Evolutionary conservation across 2,797 vertebrate genomes (phyloP).

Genomic region (Eremophila alpestris): DNA sequence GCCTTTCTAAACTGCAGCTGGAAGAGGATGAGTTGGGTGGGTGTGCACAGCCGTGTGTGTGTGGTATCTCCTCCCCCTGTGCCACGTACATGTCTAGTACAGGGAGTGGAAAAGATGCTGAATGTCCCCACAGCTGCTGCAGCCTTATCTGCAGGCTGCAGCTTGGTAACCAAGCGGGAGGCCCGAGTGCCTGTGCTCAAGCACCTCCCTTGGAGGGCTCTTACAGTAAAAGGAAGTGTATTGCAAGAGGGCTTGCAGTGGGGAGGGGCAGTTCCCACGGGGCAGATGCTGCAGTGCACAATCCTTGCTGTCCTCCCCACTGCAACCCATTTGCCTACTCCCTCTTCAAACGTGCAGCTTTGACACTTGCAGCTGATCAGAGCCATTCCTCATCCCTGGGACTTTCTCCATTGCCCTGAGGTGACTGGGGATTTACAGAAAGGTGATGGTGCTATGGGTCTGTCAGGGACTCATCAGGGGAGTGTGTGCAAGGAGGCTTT

Average conservation of each 20-base stretch:
- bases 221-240: conserved; percentile 40
- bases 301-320: background rate
- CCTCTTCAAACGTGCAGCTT: rapidly evolving
- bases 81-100: background rate
- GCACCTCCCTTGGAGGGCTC: conserved; percentile 34
- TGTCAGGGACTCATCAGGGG: background rate
- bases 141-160: conserved; percentile 59
- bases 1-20: background rate
- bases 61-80: background rate
- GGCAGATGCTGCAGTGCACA: background rate
- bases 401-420: background rate
- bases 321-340: background rate
- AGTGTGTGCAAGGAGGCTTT: background rate
- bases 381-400: background rate
- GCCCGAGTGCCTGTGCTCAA: background rate
- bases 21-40: background rate
- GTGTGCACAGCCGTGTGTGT: background rate
- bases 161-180: background rate
- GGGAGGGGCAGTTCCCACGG: background rate
- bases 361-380: background rate
- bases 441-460: background rate
- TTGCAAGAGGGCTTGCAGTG: background rate
- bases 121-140: conserved; percentile 17
- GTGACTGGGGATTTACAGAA: background rate
- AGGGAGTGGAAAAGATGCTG: background rate